phyloP scores from a whole-genome alignment of 2,888 invertebrate species.

The Oscheius sp. region DNA sequence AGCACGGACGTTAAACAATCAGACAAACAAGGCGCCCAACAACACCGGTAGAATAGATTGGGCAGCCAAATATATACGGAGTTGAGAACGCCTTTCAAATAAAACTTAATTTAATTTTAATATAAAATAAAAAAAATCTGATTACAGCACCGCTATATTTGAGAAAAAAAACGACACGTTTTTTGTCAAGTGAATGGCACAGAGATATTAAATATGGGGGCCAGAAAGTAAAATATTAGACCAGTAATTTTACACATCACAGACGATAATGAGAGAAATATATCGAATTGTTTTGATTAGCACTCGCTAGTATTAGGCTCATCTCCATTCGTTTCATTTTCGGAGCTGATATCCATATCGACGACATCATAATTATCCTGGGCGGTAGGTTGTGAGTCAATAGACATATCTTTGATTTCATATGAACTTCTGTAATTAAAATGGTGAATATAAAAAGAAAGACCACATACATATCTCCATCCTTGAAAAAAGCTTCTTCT shows the following conservation, averaged over 20 bases:
- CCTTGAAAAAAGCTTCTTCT: constrained; percentile 17
- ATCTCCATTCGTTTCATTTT: not conserved
- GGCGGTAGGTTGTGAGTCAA: not conserved
- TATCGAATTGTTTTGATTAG: constrained; percentile 5
- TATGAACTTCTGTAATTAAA: not conserved
- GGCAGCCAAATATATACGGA: constrained; percentile 81
- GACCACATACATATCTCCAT: constrained; percentile 1
- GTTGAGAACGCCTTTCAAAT: not conserved
- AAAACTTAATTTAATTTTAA: constrained; percentile 6
- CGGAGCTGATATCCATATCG: constrained; percentile 22
- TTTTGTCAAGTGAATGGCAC: constrained; percentile 23
- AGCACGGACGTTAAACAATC: constrained; percentile 42
- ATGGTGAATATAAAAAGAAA: not conserved
- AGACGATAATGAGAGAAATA: constrained; percentile 4
- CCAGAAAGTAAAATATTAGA: constrained; percentile 17
- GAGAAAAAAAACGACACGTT: not conserved
- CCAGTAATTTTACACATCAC: constrained; percentile 17
- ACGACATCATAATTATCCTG: constrained; percentile 20
- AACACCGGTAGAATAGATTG: constrained; percentile 81
- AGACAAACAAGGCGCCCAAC: constrained; percentile 23
- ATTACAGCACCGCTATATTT: constrained; percentile 19
- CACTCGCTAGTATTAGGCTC: constrained; percentile 14
- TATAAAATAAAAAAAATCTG: not conserved
- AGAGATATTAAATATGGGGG: constrained; percentile 8
- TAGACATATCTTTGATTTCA: constrained; percentile 7